Evolutionary conservation across 2,888 invertebrate species (phyloP), one percentile per base, ranked within the genome.

Genomic region (Xestia xanthographa): DNA sequence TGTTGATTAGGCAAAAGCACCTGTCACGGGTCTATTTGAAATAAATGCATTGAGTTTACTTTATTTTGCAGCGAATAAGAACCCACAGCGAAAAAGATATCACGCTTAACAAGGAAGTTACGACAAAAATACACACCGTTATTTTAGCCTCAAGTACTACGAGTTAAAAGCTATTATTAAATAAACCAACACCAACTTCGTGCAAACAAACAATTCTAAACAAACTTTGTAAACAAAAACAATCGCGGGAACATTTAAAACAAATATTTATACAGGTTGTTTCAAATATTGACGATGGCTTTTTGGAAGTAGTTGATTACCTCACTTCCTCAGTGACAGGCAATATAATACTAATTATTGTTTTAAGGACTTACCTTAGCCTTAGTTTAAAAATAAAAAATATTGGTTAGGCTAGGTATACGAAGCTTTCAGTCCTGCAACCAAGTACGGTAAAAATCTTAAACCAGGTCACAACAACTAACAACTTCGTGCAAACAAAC

Each of bases 151-250:
- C 17, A 73, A 82, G 43, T 41, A 53, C 5, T 75, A 48, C 80
- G 66, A 82, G 45, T 68, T 58, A 71, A 69, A 73, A 82, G 62
- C 73, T 78, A 73, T 85, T 77, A 83, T 83, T 83, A 60, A 83
- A 83, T 82, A 82, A 83, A 70, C 67, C 72, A 85, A 69, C 82
- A 72, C 65, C 45, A 83, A 83, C 72, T 83, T 73, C 5, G 65
- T 38, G 41, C 65, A 71, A 74, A 82, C 85, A 72, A 82, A 82
- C 78, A 82, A 66, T 75, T 84, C 76, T n/a, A 58, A 82, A 83
- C 82, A 85, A 85, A 83, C 68, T 85, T 78, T n/a, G 65, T 50
- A 66, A 73, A 83, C 85, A 82, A 77, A 85, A 83, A 85, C 86
- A 85, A 77, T 74, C 62, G 86, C 66, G 63, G 79, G 65, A 73